Evolutionary conservation across 2,113 vertebrate genomes (phyloP).

Genomic region (Rhynchomys soricoides): DNA sequence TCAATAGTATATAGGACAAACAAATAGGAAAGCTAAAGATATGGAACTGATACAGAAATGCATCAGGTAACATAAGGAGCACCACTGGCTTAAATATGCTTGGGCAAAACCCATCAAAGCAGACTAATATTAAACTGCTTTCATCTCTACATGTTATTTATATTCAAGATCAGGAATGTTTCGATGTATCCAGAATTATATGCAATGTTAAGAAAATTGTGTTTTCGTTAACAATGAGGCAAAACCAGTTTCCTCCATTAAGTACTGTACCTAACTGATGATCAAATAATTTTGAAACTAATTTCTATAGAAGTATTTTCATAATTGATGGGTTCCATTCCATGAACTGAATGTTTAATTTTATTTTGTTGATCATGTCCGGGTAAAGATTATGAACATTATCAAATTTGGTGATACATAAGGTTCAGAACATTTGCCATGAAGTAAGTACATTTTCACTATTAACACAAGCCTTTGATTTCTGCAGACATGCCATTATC

Average conservation of each 20-base stretch:
- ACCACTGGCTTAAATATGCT: neutral
- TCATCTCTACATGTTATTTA: neutral
- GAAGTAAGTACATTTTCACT: conserved; percentile 13
- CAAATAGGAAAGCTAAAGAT: neutral
- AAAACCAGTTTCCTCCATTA: neutral
- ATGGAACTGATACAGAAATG: neutral
- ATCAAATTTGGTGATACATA: neutral
- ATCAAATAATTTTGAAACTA: neutral
- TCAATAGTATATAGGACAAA: neutral
- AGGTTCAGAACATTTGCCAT: neutral
- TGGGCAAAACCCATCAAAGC: neutral
- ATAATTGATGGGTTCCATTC: neutral
- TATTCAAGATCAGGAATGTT: neutral
- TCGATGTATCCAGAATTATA: neutral
- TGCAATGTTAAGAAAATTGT: conserved; percentile 23
- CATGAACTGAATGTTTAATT: neutral
- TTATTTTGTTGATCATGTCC: neutral
- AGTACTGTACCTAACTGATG: neutral
- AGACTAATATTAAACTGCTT: neutral
- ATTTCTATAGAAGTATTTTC: neutral
- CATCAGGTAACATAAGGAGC: neutral
- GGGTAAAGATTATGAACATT: neutral
- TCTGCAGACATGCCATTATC: neutral
- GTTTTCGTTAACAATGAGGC: neutral
- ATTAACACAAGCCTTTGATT: conserved; percentile 42